Conservation (phyloP, 2,113 vertebrate genomes). For the Elgaria multicarinata region DNA sequence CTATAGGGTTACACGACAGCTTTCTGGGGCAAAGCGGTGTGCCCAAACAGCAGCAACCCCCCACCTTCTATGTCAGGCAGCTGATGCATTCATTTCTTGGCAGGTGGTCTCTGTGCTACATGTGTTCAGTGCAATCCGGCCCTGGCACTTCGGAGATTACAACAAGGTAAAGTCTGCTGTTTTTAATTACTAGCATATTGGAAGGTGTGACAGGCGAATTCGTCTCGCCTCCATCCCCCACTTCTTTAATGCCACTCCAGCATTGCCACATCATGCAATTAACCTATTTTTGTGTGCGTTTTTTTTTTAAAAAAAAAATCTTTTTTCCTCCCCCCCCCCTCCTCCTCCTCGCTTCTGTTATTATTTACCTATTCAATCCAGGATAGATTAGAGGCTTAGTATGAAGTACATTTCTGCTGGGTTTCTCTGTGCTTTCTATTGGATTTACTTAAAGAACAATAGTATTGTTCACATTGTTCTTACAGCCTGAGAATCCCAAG, state of each 20-base stretch:
- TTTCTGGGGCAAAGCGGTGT: constrained; percentile 59
- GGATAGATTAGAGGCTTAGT: not conserved
- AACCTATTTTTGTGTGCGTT: not conserved
- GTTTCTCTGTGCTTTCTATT: constrained; percentile 3
- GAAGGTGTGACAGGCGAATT: constrained; percentile 32
- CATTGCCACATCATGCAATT: not conserved
- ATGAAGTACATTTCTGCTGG: not conserved
- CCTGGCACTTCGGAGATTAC: constrained; percentile 38
- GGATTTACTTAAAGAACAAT: not conserved
- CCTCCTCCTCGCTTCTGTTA: not conserved
- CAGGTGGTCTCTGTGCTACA: constrained; percentile 71
- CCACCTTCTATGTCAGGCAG: constrained; percentile 68
- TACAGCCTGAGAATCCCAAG: not conserved
- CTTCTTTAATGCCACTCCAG: accelerated
- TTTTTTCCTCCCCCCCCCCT: too few species aligned
- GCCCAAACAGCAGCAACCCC: constrained; percentile 54
- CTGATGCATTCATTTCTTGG: constrained; percentile 44
- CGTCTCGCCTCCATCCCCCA: not conserved
- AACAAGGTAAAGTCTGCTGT: constrained; percentile 48
- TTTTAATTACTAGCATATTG: constrained; percentile 60
- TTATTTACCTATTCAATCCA: constrained; percentile 4
- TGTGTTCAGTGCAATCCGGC: constrained; percentile 49
- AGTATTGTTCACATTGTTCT: not conserved
- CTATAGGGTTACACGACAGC: constrained; percentile 44
- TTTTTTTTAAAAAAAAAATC: too few species aligned